Evolutionary conservation across 1,140 invertebrate genomes (phyloP).

Genomic region (Subanguina moxae): DNA sequence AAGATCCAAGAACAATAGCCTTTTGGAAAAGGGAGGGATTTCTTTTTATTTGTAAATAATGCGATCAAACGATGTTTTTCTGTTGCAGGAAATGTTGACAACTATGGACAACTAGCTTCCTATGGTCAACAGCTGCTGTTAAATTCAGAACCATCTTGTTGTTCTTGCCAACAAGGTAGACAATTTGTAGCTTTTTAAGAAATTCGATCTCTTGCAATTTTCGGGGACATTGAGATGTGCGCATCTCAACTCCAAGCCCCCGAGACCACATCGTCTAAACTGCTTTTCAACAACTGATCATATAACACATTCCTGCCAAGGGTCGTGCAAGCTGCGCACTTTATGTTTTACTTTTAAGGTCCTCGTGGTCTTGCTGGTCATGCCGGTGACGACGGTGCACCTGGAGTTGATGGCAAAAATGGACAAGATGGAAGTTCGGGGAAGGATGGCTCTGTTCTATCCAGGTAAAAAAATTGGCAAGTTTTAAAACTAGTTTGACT

Average conservation of each 20-base stretch:
- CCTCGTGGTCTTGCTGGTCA: slow-evolving; percentile 17
- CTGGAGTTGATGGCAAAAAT: slow-evolving; percentile 38
- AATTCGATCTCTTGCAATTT: too few species aligned
- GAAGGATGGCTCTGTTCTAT: slow-evolving; percentile 41
- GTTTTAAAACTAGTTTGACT: not conserved
- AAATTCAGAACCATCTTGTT: slow-evolving; percentile 35
- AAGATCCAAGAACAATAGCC: too few species aligned
- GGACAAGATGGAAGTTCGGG: slow-evolving; percentile 49
- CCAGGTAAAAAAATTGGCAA: slow-evolving; percentile 2
- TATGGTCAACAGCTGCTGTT: slow-evolving; percentile 17
- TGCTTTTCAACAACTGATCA: too few species aligned
- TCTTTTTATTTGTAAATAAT: too few species aligned
- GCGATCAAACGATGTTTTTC: too few species aligned
- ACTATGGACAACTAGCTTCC: slow-evolving; percentile 22
- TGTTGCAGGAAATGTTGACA: slow-evolving; percentile 8
- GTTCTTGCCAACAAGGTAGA: slow-evolving; percentile 50
- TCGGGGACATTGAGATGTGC: too few species aligned
- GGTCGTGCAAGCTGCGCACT: not conserved
- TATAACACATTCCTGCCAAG: too few species aligned
- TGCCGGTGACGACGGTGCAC: slow-evolving; percentile 43
- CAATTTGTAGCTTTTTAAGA: too few species aligned
- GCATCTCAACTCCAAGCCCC: too few species aligned
- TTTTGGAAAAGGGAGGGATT: too few species aligned
- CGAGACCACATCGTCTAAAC: too few species aligned
- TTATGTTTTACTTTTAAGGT: too few species aligned